These are phyloP conservation scores for Exephanes ischioxanthus DNA, from an alignment of 2,888 invertebrate genomes.

Conservation along the genomic window DNA sequence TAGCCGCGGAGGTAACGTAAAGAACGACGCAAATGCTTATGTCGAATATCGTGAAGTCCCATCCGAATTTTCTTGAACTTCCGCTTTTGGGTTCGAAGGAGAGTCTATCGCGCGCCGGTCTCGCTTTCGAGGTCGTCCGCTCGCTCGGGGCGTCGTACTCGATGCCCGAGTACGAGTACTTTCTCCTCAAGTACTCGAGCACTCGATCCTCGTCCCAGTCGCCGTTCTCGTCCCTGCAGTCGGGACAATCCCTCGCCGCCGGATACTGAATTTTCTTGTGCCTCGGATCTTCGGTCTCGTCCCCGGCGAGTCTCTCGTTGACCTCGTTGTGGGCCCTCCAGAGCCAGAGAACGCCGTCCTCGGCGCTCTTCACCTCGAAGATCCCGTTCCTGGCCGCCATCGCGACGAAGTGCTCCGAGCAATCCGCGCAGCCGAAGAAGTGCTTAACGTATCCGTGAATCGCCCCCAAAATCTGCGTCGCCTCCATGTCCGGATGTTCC, in stretches of 20 bases:
- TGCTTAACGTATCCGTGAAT: conserved; percentile 95
- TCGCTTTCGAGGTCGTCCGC: neutral
- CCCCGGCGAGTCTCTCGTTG: conserved; percentile 94
- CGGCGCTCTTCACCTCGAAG: conserved; percentile 89
- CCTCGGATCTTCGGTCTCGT: conserved; percentile 95
- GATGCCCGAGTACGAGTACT: conserved; percentile 84
- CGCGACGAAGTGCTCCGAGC: conserved; percentile 94
- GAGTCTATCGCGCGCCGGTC: conserved; percentile 29
- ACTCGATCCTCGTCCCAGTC: conserved; percentile 89
- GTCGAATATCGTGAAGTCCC: conserved; percentile 89
- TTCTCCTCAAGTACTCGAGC: conserved; percentile 87
- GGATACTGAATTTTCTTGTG: conserved; percentile 97
- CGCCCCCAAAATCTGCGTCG: conserved; percentile 91
- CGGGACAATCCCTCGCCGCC: conserved; percentile 88
- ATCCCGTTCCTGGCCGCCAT: conserved; percentile 92
- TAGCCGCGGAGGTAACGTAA: conserved; percentile 90
- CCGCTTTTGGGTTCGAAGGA: conserved; percentile 61
- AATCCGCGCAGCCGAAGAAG: conserved; percentile 97
- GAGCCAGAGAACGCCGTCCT: conserved; percentile 95
- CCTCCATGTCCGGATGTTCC: conserved; percentile 83
- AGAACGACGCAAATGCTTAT: conserved; percentile 92
- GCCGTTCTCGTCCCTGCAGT: conserved; percentile 87
- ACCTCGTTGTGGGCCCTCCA: conserved; percentile 98
- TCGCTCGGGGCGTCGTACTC: conserved; percentile 63
- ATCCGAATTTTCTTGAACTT: conserved; percentile 77